Percentiles rank a stretch among this genome's conserved stretches.
Evolutionary conservation across 2,888 invertebrate genomes (phyloP).

Genomic region (Andrena praecox): DNA sequence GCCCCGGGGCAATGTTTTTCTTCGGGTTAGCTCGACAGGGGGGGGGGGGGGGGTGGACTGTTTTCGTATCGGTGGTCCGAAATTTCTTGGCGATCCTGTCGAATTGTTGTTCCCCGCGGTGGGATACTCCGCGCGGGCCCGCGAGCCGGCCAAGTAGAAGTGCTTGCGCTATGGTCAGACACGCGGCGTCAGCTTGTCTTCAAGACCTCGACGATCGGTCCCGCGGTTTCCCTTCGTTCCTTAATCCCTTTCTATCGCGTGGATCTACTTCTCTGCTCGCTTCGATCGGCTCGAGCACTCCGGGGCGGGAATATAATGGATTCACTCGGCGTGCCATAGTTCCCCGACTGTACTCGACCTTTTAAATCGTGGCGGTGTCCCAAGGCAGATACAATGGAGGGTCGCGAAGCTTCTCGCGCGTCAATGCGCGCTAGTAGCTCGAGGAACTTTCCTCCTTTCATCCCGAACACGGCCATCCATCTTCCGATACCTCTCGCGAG

Average conservation of each 20-base stretch:
- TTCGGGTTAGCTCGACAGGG: not conserved
- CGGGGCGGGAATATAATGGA: too few species aligned
- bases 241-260: too few species aligned
- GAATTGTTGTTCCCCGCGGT: not conserved
- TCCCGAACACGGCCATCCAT: not conserved
- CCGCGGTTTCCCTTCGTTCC: not conserved
- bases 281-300: too few species aligned
- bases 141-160: conserved; percentile 49
- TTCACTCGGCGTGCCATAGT: too few species aligned
- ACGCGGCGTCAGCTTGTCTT: not conserved
- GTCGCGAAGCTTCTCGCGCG: conserved; percentile 18
- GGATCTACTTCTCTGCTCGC: too few species aligned
- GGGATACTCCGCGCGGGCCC: not conserved
- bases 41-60: not conserved
- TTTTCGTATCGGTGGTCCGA: conserved; percentile 30
- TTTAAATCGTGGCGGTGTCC: conserved; percentile 30
- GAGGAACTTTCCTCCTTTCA: not conserved
- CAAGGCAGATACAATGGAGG: conserved; percentile 35
- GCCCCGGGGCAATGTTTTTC: conserved; percentile 37
- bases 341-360: conserved; percentile 6
- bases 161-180: conserved; percentile 49
- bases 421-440: conserved; percentile 46
- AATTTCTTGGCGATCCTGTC: conserved; percentile 17
- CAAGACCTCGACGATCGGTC: not conserved
- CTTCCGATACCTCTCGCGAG: not conserved